These are phyloP conservation scores for Fopius arisanus DNA, from an alignment of 1,140 invertebrate species.

Conservation along the genomic window DNA sequence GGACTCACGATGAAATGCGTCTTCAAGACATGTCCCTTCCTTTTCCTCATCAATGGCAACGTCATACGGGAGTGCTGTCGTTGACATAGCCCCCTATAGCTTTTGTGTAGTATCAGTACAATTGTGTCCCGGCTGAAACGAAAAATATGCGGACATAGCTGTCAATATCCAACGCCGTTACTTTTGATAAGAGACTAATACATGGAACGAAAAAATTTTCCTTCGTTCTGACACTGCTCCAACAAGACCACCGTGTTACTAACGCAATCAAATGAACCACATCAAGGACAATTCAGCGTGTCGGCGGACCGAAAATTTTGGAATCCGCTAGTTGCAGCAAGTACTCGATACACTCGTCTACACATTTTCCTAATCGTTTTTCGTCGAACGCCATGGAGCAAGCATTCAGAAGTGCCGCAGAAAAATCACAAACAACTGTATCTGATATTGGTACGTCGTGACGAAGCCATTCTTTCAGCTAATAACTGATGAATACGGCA, in stretches of 20 bases:
- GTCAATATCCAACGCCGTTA: constrained; percentile 10
- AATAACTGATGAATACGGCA: constrained; percentile 22
- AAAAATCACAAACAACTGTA: constrained; percentile 21
- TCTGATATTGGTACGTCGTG: background rate
- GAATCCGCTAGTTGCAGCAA: background rate
- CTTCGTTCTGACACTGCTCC: background rate
- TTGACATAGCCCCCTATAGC: background rate
- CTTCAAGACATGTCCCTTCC: too few species aligned
- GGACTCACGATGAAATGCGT: background rate
- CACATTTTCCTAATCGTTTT: background rate
- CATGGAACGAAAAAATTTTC: constrained; percentile 35
- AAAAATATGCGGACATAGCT: constrained; percentile 19
- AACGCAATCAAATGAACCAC: constrained; percentile 35
- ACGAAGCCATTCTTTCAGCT: constrained; percentile 20
- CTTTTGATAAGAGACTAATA: constrained; percentile 21
- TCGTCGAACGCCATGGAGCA: constrained; percentile 13
- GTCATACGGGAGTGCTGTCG: background rate
- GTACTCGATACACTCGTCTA: constrained; percentile 20
- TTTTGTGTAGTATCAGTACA: background rate
- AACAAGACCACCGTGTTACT: constrained; percentile 31
- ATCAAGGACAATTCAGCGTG: constrained; percentile 20
- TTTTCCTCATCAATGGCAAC: background rate
- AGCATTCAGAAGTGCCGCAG: constrained; percentile 18
- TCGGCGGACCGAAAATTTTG: background rate
- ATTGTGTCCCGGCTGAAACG: constrained; percentile 11